Evolutionary conservation across 2,888 invertebrate species (phyloP).

Genomic region (Leucophora obtusa): DNA sequence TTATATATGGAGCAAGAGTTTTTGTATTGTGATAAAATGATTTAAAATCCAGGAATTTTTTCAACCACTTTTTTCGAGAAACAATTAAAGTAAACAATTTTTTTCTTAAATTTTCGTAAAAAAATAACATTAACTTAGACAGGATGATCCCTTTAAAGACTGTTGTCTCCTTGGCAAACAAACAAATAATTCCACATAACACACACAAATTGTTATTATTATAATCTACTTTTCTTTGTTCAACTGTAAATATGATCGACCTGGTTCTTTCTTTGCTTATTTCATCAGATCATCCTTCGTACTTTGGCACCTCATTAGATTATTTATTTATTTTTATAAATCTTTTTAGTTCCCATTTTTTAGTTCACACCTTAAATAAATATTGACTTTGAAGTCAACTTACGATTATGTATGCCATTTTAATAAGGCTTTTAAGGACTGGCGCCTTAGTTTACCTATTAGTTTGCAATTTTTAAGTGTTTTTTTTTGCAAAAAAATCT

Average conservation of each 20-base stretch:
- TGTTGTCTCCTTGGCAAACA: constrained; percentile 16
- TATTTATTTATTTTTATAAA: constrained; percentile 50
- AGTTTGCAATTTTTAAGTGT: constrained; percentile 10
- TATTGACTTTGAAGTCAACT: constrained; percentile 73
- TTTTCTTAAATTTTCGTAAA: neutral
- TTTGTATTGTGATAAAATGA: neutral
- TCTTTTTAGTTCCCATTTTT: constrained; percentile 49
- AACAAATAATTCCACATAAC: neutral
- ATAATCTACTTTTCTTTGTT: constrained; percentile 54
- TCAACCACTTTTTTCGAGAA: constrained; percentile 13
- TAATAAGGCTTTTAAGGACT: constrained; percentile 5
- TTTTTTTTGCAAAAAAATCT: constrained; percentile 14
- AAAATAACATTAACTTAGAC: constrained; percentile 56
- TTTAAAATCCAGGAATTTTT: constrained; percentile 8
- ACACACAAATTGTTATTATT: constrained; percentile 16
- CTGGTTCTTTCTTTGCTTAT: neutral
- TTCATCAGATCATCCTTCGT: neutral
- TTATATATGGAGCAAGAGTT: neutral
- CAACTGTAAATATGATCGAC: constrained; percentile 13
- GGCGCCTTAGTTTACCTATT: constrained; percentile 34
- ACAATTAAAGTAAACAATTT: constrained; percentile 16
- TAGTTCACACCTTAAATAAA: constrained; percentile 69
- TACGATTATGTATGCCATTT: constrained; percentile 32
- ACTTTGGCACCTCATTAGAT: constrained; percentile 51
- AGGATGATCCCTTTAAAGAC: constrained; percentile 47